phyloP scores from a whole-genome alignment of 2,888 invertebrate genomes.

The Melipona bicolor region DNA sequence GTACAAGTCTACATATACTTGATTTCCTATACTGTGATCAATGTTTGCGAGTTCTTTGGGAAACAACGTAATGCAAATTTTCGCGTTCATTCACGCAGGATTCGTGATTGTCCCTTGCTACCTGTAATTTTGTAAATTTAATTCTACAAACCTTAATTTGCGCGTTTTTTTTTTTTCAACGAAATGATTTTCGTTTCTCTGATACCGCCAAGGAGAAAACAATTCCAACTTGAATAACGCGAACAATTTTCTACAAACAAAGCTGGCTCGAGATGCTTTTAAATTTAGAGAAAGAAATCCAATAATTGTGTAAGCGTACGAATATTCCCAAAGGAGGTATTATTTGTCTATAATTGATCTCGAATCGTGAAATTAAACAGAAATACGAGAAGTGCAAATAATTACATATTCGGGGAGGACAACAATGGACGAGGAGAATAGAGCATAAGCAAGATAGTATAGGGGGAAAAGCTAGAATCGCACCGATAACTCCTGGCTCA shows the following conservation, averaged over 20 bases:
- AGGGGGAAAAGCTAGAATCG: slow-evolving; percentile 18
- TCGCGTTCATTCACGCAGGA: too few relatives aligned
- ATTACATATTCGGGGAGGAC: background rate
- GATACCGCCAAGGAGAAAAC: too few relatives aligned
- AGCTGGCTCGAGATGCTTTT: background rate
- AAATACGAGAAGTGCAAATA: slow-evolving; percentile 35
- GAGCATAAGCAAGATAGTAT: background rate
- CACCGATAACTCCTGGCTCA: slow-evolving; percentile 28
- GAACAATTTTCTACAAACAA: background rate
- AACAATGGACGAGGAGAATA: background rate
- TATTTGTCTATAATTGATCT: background rate
- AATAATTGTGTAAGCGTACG: background rate
- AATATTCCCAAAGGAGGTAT: background rate
- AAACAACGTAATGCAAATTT: too few relatives aligned
- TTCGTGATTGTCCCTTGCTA: too few relatives aligned
- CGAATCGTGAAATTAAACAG: slow-evolving; percentile 24
- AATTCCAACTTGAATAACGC: background rate
- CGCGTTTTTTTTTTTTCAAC: too few relatives aligned
- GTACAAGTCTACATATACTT: background rate
- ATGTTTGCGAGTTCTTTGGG: too few relatives aligned
- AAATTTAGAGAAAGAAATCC: background rate
- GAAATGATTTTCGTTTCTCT: too few relatives aligned
- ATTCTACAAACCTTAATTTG: background rate
- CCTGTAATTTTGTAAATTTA: background rate
- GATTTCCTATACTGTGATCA: too few relatives aligned